Evolutionary conservation across 2,888 invertebrate genomes (phyloP), one percentile per base, ranked within the genome.

Genomic region (Heteropelma amictum): DNA sequence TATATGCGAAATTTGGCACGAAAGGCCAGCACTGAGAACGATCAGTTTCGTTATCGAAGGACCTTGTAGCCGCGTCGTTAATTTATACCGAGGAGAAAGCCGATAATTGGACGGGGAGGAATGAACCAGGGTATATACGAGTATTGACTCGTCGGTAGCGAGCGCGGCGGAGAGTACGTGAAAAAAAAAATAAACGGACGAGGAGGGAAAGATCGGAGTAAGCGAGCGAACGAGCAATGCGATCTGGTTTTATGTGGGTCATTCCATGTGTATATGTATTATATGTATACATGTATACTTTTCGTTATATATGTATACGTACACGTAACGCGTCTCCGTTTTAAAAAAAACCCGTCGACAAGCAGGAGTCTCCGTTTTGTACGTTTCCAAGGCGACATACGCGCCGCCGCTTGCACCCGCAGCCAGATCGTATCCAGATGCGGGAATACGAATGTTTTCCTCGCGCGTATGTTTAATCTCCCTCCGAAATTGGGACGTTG

Each of bases 211-310:
- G 21, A 53, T 8, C 45, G 19, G n/a, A 17, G 4, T 38, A 58
- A 38, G 45, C 17, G 10, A 54, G 56, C 26, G 40, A 71, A 49
- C 49, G 67, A 54, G 30, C 68, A 35, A 68, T 67, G 40, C 65
- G 67, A 78, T 74, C 75, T 70, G 69, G 78, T 77, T 78, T 60
- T 77, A 77, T 77, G 75, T 77, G 67, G 77, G 78, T 78, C 78
- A 77, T n/a, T n/a, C n/a, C n/a, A n/a, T n/a, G n/a, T n/a, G n/a
- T n/a, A n/a, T n/a, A n/a, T n/a, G n/a, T n/a, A n/a, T n/a, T n/a
- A n/a, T n/a, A n/a, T n/a, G n/a, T n/a, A n/a, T n/a, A n/a, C n/a
- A n/a, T n/a, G n/a, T n/a, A n/a, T n/a, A n/a, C 42, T 35, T 26
- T 45, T 5, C 12, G 3, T 19, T 17, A 42, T 26, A 35, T 54